A percentile compares a stretch with the other conserved stretches of the same genome.
These are phyloP conservation scores for Smittia sp. DNA, from an alignment of 2,888 invertebrate species.

Conservation along the genomic window DNA sequence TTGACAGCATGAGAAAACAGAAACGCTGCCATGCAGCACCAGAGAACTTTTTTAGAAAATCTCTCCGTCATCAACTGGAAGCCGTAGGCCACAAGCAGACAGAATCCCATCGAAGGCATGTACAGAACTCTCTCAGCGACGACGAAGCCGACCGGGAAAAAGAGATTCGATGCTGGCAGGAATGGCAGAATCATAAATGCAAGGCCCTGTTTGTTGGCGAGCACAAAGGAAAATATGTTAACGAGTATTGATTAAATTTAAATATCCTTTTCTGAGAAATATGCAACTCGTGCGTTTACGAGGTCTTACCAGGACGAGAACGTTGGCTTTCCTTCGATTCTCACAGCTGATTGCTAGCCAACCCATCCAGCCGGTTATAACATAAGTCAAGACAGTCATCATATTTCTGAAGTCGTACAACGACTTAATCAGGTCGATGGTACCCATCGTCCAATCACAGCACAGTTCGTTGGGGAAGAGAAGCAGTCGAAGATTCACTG, in stretches of 20 bases:
- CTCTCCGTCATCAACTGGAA: constrained; percentile 68
- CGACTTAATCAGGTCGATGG: constrained; percentile 79
- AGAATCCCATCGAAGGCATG: constrained; percentile 97
- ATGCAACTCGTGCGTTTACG: background rate
- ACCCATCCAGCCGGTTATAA: constrained; percentile 60
- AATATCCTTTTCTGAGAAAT: background rate
- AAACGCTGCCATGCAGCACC: constrained; percentile 64
- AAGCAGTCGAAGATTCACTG: constrained; percentile 86
- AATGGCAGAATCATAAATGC: constrained; percentile 87
- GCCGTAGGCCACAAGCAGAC: constrained; percentile 85
- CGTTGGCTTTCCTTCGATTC: constrained; percentile 62
- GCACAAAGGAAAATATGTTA: constrained; percentile 14
- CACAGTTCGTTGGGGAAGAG: constrained; percentile 86
- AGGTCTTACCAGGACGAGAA: constrained; percentile 64
- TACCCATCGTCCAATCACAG: constrained; percentile 99
- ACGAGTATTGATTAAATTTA: background rate
- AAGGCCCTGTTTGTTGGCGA: constrained; percentile 63
- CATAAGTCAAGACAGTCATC: constrained; percentile 69
- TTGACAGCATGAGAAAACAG: constrained; percentile 78
- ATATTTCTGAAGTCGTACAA: constrained; percentile 78
- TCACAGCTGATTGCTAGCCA: constrained; percentile 58
- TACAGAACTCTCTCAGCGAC: constrained; percentile 93
- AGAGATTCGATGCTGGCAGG: constrained; percentile 92
- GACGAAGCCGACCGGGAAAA: constrained; percentile 97
- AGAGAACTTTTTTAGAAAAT: constrained; percentile 64